Base-by-base conservation (phyloP, 2,113 vertebrate genomes). In the Nycticryphes semicollaris region DNA sequence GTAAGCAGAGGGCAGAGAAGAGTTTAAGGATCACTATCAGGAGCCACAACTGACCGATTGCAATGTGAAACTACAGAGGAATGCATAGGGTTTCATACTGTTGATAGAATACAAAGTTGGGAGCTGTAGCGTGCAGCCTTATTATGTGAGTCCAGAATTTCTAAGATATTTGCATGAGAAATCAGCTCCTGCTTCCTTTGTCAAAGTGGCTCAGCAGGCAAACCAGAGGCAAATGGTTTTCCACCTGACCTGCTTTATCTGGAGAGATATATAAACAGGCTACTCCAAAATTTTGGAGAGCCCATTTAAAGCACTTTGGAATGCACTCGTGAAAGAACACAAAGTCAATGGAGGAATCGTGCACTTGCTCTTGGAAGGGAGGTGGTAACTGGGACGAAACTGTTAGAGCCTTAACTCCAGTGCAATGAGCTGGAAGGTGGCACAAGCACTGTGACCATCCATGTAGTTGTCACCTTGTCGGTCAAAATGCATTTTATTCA, bases 111-210 rank as follows among this genome's bases (percentile, higher is more conserved):
- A 56, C 15, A 41, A 63, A 63, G 33, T 24, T 10, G 4, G 59
- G 87, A 70, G 15, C 39, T 82, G 69, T 41, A 63, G 70, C 1
- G 1, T 91, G 57, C 35, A 48, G 22, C 60, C 43, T 84, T 66
- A 41, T 33, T 83, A 79, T n/a, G 37, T 2, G 6, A 90, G 80
- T 48, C 35, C 66, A 90, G 56, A 84, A 85, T 76, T 89, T 75
- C 54, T 76, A 53, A 94, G 62, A n/a, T 67, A 92, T 96, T 96
- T 95, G 69, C 84, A 89, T 74, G n/a, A 90, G 59, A 73, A 95
- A 89, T 87, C 96, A 87, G 83, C 84, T 94, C 60, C 86, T n/a
- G 80, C 50, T 96, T 53, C 69, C 74, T 93, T 84, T 35, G 35
- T 96, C 69, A 57, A 62, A 39, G 88, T 1, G 0, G 63, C 80